Evolutionary conservation across 2,113 vertebrate genomes (phyloP).

Genomic region (Rattus rattus): DNA sequence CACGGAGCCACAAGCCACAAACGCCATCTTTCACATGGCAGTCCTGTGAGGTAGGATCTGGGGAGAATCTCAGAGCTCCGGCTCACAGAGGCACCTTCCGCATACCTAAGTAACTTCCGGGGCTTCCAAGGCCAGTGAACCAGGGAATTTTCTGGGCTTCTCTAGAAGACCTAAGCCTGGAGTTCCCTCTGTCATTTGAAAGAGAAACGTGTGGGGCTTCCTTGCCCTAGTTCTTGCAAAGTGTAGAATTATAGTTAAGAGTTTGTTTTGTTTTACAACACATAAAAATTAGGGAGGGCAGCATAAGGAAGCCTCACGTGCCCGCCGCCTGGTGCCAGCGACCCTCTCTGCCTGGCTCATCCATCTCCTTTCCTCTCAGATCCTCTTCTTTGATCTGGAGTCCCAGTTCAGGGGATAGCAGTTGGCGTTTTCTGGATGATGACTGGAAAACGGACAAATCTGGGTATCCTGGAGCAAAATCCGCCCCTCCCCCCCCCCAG

Average conservation of each 20-base stretch:
- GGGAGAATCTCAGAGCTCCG: neutral
- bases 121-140: neutral
- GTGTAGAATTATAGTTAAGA: slow-evolving; percentile 31
- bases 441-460: neutral
- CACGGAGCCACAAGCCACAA: too few species aligned
- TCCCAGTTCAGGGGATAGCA: neutral
- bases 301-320: neutral
- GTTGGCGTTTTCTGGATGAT: slow-evolving; percentile 41
- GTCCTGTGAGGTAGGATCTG: neutral
- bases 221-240: slow-evolving; percentile 47
- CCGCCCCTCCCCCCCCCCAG: slow-evolving; percentile 53
- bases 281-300: neutral
- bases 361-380: neutral
- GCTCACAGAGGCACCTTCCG: neutral
- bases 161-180: slow-evolving; percentile 13
- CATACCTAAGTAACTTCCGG: neutral
- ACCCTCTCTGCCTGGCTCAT: neutral
- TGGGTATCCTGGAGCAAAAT: neutral
- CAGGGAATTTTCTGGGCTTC: neutral
- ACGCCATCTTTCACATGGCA: neutral
- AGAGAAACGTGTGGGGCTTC: slow-evolving; percentile 8
- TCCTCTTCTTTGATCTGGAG: slow-evolving; percentile 52
- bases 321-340: neutral
- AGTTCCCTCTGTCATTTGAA: neutral
- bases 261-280: slow-evolving; percentile 47